These are phyloP conservation scores for Alces alces DNA, from an alignment of 2,113 vertebrate genomes.

Conservation along the genomic window DNA sequence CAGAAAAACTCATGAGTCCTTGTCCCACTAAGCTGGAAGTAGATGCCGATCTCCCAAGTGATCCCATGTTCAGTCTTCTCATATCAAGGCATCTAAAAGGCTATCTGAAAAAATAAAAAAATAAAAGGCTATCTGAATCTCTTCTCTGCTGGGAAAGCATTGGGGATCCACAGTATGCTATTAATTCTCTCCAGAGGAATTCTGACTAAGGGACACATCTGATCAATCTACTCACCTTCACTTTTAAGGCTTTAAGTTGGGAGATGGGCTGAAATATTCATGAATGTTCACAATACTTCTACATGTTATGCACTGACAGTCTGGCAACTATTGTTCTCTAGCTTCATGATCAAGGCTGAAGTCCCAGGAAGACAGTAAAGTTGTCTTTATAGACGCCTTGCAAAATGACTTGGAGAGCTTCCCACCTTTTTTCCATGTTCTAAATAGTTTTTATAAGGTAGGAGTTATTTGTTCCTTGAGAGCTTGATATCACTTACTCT, in stretches of 20 bases:
- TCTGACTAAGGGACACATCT: neutral
- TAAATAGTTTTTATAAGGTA: constrained; percentile 43
- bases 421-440: neutral
- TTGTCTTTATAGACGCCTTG: neutral
- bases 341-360: neutral
- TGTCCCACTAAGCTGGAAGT: neutral
- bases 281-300: neutral
- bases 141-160: neutral
- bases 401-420: neutral
- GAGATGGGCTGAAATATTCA: neutral
- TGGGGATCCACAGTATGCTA: fast-evolving
- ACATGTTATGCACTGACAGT: fast-evolving
- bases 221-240: neutral
- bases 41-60: fast-evolving
- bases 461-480: neutral
- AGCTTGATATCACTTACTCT: neutral
- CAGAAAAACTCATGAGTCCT: neutral
- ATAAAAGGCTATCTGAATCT: neutral
- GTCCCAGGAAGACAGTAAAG: neutral
- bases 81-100: neutral
- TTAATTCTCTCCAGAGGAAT: neutral
- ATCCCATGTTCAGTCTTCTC: neutral
- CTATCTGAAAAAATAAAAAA: neutral
- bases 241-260: neutral
- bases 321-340: neutral